Evolutionary conservation across 1,140 invertebrate species (phyloP).

Genomic region (Phymorhynchus buccinoides): DNA sequence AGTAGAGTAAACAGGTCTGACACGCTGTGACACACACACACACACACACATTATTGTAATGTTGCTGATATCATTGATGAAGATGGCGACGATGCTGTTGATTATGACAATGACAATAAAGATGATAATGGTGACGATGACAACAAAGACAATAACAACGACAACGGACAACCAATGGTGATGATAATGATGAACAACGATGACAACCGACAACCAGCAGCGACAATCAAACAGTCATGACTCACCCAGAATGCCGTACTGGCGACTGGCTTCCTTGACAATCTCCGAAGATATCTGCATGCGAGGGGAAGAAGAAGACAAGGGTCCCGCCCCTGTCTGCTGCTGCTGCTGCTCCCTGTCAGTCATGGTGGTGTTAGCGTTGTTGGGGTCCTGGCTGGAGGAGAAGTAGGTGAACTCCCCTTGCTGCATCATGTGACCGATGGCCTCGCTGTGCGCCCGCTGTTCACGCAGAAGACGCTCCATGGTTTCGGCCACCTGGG

Average conservation of each 20-base stretch:
- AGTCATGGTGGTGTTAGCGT: background rate
- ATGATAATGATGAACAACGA: too few species aligned
- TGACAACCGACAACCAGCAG: too few species aligned
- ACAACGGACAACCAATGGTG: too few species aligned
- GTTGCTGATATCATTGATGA: too few species aligned
- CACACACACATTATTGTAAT: too few species aligned
- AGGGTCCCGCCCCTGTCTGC: background rate
- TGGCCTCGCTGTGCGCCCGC: background rate
- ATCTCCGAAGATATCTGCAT: constrained; percentile 7
- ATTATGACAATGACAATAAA: too few species aligned
- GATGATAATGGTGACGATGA: too few species aligned
- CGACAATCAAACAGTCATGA: background rate
- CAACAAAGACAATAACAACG: too few species aligned
- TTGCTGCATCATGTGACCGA: background rate
- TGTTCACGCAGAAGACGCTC: constrained; percentile 10
- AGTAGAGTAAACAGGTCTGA: too few species aligned
- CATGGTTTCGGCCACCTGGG: constrained; percentile 23
- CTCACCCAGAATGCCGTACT: constrained; percentile 26
- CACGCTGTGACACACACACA: too few species aligned
- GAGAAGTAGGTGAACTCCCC: background rate
- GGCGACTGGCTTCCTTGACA: constrained; percentile 5
- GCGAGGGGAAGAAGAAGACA: background rate
- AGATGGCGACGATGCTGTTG: too few species aligned
- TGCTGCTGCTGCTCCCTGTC: background rate
- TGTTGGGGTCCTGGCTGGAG: background rate